phyloP scores from a whole-genome alignment of 2,888 invertebrate genomes.

The Tricholauxania praeusta region DNA sequence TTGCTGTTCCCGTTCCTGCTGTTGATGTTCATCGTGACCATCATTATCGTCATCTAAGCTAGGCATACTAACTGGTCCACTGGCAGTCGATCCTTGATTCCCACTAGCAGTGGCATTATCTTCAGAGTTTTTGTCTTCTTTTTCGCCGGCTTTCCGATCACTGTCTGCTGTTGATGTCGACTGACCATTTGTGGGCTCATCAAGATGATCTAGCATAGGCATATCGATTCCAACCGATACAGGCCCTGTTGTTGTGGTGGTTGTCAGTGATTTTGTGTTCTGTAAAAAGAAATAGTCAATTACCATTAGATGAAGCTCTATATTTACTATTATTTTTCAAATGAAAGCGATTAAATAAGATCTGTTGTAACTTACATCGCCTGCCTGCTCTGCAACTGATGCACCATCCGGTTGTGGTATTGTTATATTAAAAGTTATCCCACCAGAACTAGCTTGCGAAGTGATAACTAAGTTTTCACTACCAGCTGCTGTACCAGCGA shows the following conservation, averaged over 20 bases:
- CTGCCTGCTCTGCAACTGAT: conserved; percentile 44
- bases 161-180: conserved; percentile 49
- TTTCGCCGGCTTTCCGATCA: conserved; percentile 47
- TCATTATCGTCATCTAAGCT: conserved; percentile 68
- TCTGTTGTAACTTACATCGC: conserved; percentile 44
- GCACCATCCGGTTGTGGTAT: conserved; percentile 64
- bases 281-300: conserved; percentile 39
- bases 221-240: conserved; percentile 67
- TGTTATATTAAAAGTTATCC: conserved; percentile 68
- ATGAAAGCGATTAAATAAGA: not conserved
- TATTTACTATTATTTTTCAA: not conserved
- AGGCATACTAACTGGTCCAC: conserved; percentile 67
- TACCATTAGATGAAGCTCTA: not conserved
- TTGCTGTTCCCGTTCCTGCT: conserved; percentile 34
- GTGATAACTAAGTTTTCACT: conserved; percentile 67
- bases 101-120: conserved; percentile 28
- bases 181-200: conserved; percentile 52
- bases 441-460: conserved; percentile 66
- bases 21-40: conserved; percentile 52
- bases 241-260: conserved; percentile 55
- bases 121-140: conserved; percentile 34
- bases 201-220: conserved; percentile 66
- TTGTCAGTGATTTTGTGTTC: conserved; percentile 48
- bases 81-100: conserved; percentile 43
- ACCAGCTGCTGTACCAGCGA: conserved; percentile 51